These are phyloP conservation scores for Presbytis comata DNA, from an alignment of 2,797 vertebrate genomes.

Conservation along the genomic window DNA sequence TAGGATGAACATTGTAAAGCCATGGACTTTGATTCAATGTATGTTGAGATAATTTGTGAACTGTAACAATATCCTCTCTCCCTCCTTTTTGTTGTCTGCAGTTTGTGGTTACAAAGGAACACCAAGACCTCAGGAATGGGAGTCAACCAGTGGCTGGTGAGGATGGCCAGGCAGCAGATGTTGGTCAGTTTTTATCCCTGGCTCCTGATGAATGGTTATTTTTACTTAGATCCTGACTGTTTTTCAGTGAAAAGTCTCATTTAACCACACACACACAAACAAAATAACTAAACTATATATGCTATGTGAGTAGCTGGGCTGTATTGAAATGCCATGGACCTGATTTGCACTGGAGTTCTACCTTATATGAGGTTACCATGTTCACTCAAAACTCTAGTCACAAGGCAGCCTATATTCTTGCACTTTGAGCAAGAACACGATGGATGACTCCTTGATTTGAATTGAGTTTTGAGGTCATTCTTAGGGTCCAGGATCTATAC, in stretches of 20 bases:
- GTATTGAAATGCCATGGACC: background rate
- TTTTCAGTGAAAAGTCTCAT: background rate
- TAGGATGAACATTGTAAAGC: background rate
- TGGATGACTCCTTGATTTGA: background rate
- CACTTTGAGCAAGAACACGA: background rate
- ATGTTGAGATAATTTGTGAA: background rate
- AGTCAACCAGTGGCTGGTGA: conserved; percentile 58
- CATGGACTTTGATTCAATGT: background rate
- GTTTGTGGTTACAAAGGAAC: conserved; percentile 86
- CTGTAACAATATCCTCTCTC: background rate
- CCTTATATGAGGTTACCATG: background rate
- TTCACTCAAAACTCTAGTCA: background rate
- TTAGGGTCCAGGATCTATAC: background rate
- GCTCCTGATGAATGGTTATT: conserved; percentile 83
- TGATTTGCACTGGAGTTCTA: background rate
- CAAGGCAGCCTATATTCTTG: background rate
- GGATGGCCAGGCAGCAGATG: conserved; percentile 79
- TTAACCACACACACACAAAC: background rate
- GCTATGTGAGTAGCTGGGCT: background rate
- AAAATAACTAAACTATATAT: background rate
- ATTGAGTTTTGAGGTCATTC: background rate
- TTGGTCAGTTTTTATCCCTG: conserved; percentile 81
- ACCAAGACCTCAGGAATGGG: conserved; percentile 64
- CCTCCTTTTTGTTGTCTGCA: conserved; percentile 74
- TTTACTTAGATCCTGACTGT: background rate